Evolutionary conservation across 1,140 invertebrate species (phyloP).

Genomic region (Heliconius hewitsoni): DNA sequence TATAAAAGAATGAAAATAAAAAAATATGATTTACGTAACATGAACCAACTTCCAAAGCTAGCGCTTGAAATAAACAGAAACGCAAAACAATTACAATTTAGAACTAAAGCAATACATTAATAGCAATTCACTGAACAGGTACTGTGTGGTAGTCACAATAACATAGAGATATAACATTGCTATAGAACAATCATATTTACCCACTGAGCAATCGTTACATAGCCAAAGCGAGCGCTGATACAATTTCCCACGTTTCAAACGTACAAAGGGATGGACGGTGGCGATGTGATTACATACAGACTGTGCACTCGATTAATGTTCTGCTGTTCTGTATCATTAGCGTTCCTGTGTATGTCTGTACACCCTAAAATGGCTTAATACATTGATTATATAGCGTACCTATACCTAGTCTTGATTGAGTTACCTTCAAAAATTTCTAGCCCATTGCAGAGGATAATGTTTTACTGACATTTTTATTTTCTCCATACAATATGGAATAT

Average conservation of each 20-base stretch:
- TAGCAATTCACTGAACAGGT: not conserved
- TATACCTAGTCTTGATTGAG: too few relatives aligned
- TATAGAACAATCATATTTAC: constrained; percentile 9
- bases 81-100: constrained; percentile 3
- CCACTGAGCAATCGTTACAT: constrained; percentile 10
- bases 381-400: not conserved
- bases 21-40: not conserved
- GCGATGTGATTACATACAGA: constrained; percentile 3
- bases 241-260: constrained; percentile 12
- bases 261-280: constrained; percentile 10
- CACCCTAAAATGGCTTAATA: not conserved
- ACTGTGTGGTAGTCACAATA: not conserved
- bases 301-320: constrained; percentile 11
- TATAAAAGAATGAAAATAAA: too few relatives aligned
- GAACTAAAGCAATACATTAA: constrained; percentile 5
- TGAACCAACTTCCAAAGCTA: not conserved
- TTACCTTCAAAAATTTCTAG: too few relatives aligned
- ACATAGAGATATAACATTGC: not conserved
- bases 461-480: too few relatives aligned
- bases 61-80: not conserved
- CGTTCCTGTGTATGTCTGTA: not conserved
- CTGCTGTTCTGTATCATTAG: not conserved
- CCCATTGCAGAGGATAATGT: too few relatives aligned
- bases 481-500: too few relatives aligned
- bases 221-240: constrained; percentile 13